Base-by-base conservation (phyloP, 2,888 invertebrate genomes). In the Selenia dentaria region DNA sequence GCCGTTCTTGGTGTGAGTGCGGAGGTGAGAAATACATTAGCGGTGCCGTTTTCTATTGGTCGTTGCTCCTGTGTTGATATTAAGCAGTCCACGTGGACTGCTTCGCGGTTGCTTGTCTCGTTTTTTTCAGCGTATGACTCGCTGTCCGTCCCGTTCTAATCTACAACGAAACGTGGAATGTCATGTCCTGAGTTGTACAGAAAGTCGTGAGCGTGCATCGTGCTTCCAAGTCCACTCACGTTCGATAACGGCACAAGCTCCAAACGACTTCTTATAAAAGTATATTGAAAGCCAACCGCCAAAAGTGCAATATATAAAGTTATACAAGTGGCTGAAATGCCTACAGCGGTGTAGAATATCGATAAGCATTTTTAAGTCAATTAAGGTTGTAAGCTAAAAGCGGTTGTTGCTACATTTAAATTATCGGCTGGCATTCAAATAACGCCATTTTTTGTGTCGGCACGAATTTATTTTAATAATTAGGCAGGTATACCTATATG, bases 21-120 rank as follows among this genome's bases (percentile, higher is more conserved):
- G 86, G 88, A 91, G 91, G 90, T 91, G 91, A 91, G 91, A 91
- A 91, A 91, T 91, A 91, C 91, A 91, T 91, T 91, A 91, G 90
- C 84, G 88, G 86, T 89, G 79, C 86, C 86, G 88, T 88, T 88
- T 87, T 83, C 90, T 81, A 91, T 91, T 91, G 91, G 91, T 87
- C 87, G 86, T 81, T 79, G 88, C 89, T 88, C 80, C 89, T 79
- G 90, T 89, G 90, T 90, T 86, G 86, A 87, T 88, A 86, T 85
- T 86, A 87, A 87, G 83, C 81, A 87, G 90, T 89, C 90, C 90
- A 90, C 89, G 90, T 90, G 90, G 90, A 90, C 89, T 81, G 78
- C 73, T 81, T 75, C 78, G 79, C 67, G 81, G 83, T 88, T 70
- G 76, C 80, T 83, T 83, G 87, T 90, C 90, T 84, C 90, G 82